Conservation (phyloP, 1,140 invertebrate genomes). For the Akabosia matsudoensis region DNA sequence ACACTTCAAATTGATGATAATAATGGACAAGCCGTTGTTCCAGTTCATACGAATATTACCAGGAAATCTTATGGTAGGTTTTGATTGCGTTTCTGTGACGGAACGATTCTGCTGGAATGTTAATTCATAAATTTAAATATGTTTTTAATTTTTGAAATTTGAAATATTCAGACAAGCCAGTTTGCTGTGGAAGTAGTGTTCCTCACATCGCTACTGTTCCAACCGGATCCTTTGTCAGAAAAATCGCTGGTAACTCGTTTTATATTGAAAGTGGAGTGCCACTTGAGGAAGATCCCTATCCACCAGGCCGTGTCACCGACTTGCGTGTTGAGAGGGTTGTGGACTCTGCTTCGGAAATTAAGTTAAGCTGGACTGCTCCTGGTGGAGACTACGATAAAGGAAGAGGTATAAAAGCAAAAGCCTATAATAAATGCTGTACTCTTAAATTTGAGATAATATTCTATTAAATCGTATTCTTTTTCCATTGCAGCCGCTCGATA, state of each 20-base stretch:
- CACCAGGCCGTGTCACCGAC: constrained; percentile 48
- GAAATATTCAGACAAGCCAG: constrained; percentile 34
- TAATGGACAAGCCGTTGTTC: constrained; percentile 46
- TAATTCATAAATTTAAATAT: neutral
- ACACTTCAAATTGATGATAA: constrained; percentile 46
- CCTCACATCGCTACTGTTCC: constrained; percentile 47
- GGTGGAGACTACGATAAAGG: constrained; percentile 50
- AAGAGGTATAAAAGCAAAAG: too few species aligned
- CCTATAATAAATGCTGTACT: too few species aligned
- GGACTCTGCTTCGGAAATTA: constrained; percentile 48
- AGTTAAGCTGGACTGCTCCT: constrained; percentile 50
- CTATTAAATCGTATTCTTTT: constrained; percentile 20
- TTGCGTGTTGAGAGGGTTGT: constrained; percentile 44
- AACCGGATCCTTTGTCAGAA: constrained; percentile 46
- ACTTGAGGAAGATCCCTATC: constrained; percentile 47
- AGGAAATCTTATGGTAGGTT: constrained; percentile 39
- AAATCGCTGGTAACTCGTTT: constrained; percentile 45
- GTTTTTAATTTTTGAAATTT: neutral
- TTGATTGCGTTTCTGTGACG: too few species aligned
- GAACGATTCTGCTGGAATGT: neutral
- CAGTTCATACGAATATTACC: constrained; percentile 45
- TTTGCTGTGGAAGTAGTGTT: constrained; percentile 48
- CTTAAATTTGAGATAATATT: neutral
- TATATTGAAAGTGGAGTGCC: constrained; percentile 43
- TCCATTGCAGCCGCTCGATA: constrained; percentile 45